A percentile compares a stretch with the other conserved stretches of the same genome.
Evolutionary conservation across 2,888 invertebrate genomes (phyloP).

Genomic region (Scaptomyza cyrtandrae): DNA sequence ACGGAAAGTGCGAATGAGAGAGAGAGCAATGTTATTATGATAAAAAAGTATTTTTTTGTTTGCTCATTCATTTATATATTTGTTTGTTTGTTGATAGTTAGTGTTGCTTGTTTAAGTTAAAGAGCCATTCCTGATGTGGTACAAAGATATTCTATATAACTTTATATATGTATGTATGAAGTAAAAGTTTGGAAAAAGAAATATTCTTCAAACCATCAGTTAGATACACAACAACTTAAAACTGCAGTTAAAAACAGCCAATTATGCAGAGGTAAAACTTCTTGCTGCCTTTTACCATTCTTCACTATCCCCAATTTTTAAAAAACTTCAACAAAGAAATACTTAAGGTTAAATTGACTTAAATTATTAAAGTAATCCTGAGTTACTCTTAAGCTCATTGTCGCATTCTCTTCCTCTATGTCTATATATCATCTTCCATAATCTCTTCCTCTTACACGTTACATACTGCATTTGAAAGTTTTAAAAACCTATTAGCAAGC

Average conservation of each 20-base stretch:
- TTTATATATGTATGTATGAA: background rate
- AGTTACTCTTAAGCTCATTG: background rate
- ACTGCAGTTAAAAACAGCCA: background rate
- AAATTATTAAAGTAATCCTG: slow-evolving; percentile 19
- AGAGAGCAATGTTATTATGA: slow-evolving; percentile 49
- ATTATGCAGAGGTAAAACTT: background rate
- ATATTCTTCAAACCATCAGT: background rate
- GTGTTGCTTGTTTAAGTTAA: slow-evolving; percentile 26
- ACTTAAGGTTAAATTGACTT: background rate
- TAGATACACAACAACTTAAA: background rate
- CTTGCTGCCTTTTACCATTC: no score
- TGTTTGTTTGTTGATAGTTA: slow-evolving; percentile 23
- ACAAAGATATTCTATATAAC: background rate
- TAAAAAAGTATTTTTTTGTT: slow-evolving; percentile 41
- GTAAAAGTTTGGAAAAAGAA: background rate
- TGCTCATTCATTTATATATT: slow-evolving; percentile 52
- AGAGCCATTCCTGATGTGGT: slow-evolving; percentile 8
- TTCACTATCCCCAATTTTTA: background rate
- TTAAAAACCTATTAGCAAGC: slow-evolving; percentile 48
- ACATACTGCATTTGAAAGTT: slow-evolving; percentile 42
- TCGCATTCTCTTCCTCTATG: background rate
- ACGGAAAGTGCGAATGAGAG: background rate
- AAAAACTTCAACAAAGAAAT: background rate
- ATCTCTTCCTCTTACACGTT: background rate
- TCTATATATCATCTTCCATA: no score